phyloP scores from a whole-genome alignment of 2,113 vertebrate species.

The Glaucomys volans region DNA sequence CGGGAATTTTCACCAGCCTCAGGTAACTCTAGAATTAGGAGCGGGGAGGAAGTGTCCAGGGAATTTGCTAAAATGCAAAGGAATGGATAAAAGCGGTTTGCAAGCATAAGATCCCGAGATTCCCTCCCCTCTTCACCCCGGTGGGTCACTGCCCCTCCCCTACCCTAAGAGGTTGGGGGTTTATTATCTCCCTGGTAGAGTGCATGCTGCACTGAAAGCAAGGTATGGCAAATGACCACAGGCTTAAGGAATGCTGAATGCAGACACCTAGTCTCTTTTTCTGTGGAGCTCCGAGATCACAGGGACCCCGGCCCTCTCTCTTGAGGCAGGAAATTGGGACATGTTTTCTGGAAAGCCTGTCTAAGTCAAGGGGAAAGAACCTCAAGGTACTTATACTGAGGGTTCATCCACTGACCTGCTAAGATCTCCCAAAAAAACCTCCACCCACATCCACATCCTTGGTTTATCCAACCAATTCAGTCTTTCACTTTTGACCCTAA shows the following conservation, averaged over 20 bases:
- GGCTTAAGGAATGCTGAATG: neutral
- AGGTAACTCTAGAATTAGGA: neutral
- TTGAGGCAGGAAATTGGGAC: neutral
- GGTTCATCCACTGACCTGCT: neutral
- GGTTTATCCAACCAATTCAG: neutral
- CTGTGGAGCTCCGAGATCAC: neutral
- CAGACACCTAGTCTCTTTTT: neutral
- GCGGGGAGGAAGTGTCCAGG: too few species aligned
- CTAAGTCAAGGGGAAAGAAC: neutral
- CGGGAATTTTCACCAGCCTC: neutral
- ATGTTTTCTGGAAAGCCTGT: neutral
- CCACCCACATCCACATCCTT: too few species aligned
- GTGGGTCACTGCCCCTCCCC: neutral
- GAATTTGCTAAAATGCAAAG: slow-evolving; percentile 1
- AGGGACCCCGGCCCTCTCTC: neutral
- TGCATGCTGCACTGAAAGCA: neutral
- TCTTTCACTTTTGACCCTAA: neutral
- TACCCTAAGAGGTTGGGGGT: neutral
- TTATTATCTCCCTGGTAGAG: neutral
- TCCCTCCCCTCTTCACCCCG: neutral
- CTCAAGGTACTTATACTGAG: neutral
- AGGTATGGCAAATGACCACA: neutral
- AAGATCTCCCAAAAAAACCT: neutral
- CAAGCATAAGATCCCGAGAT: neutral
- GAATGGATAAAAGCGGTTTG: neutral